These are phyloP conservation scores for Marmota monax DNA, from an alignment of 2,113 vertebrate genomes.

Conservation along the genomic window DNA sequence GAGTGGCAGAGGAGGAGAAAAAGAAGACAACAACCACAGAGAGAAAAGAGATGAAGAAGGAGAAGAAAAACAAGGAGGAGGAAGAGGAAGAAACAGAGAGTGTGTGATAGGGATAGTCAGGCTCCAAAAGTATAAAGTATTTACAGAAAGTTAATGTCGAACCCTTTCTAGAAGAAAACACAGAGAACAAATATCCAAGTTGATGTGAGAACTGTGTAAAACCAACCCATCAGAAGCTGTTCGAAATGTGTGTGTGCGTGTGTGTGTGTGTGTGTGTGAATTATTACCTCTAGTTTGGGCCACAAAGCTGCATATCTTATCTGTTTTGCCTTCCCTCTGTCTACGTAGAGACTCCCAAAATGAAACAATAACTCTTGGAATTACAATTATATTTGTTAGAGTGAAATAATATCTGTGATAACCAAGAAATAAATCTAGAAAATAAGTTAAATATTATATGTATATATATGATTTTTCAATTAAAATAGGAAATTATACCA, in stretches of 20 bases:
- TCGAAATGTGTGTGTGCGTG: neutral
- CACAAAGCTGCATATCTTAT: neutral
- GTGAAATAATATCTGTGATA: neutral
- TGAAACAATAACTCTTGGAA: neutral
- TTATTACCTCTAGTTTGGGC: neutral
- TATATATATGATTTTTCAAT: neutral
- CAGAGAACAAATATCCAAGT: neutral
- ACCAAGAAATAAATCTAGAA: neutral
- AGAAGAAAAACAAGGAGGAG: neutral
- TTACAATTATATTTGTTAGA: neutral
- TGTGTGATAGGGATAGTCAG: neutral
- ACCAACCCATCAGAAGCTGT: neutral
- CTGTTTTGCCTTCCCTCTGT: neutral
- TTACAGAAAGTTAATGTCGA: too few relatives aligned
- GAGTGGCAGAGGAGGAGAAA: neutral
- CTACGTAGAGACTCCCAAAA: too few relatives aligned
- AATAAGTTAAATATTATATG: neutral
- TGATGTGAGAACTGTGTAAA: neutral
- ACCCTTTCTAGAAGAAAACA: neutral
- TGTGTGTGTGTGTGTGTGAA: neutral
- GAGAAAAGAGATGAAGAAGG: neutral
- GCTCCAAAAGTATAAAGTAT: neutral
- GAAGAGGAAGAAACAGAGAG: neutral
- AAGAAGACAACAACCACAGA: neutral
- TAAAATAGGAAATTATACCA: neutral